phyloP scores from a whole-genome alignment of 2,797 vertebrate species.

The Pogoniulus pusillus region DNA sequence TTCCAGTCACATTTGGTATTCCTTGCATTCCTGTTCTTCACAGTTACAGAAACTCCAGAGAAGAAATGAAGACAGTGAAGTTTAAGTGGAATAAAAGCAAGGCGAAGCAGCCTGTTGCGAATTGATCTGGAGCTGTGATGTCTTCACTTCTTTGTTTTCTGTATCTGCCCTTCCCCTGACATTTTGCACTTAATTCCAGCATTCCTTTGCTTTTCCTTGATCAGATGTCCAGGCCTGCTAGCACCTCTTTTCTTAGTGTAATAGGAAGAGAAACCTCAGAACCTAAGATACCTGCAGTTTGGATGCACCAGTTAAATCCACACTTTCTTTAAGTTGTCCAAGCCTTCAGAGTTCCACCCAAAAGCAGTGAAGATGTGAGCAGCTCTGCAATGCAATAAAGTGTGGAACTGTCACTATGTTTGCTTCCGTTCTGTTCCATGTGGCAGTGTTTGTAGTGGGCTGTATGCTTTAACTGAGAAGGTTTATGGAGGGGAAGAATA shows the following conservation, averaged over 20 bases:
- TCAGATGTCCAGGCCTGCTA: not conserved
- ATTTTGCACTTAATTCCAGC: not conserved
- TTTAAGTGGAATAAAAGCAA: slow-evolving; percentile 3
- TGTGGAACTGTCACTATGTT: not conserved
- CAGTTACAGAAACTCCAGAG: not conserved
- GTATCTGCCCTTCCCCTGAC: not conserved
- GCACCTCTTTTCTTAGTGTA: not conserved
- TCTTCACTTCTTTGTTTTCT: not conserved
- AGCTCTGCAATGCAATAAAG: not conserved
- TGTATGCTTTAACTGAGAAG: not conserved
- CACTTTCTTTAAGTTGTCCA: not conserved
- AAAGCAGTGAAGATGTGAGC: not conserved
- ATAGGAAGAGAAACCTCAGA: not conserved
- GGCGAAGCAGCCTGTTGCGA: not conserved
- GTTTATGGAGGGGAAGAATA: not conserved
- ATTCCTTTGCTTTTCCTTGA: not conserved
- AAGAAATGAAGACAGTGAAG: not conserved
- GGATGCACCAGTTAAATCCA: not conserved
- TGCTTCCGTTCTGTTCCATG: not conserved
- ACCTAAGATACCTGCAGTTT: not conserved
- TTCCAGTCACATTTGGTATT: not conserved
- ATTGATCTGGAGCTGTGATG: not conserved
- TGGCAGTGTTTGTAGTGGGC: not conserved
- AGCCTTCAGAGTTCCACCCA: not conserved
- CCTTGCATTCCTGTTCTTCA: not conserved